Conservation (phyloP, 2,113 vertebrate genomes). For the Coreoperca whiteheadi region DNA sequence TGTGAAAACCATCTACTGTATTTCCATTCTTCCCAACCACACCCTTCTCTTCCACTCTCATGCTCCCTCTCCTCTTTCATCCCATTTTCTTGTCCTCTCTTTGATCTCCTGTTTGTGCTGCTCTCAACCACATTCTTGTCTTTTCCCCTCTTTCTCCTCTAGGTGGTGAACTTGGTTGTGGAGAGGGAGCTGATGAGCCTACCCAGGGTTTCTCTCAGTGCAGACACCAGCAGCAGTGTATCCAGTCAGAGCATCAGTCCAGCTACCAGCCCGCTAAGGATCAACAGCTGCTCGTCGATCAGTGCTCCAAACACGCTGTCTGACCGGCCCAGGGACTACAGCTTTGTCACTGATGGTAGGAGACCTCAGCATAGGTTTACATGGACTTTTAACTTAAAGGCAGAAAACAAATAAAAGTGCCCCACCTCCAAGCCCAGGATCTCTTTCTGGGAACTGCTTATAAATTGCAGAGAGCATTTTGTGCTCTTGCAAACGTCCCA, state of each 20-base stretch:
- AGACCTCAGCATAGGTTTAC: background rate
- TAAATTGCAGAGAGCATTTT: background rate
- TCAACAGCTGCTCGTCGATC: conserved; percentile 71
- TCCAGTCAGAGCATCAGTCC: conserved; percentile 42
- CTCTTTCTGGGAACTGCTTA: background rate
- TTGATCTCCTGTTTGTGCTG: background rate
- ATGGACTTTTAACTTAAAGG: background rate
- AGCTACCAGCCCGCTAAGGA: conserved; percentile 48
- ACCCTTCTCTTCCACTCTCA: no score
- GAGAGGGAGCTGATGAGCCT: conserved; percentile 78
- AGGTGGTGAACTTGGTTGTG: conserved; percentile 87
- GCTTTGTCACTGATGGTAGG: conserved; percentile 88
- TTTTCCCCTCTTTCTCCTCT: background rate
- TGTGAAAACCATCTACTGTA: background rate
- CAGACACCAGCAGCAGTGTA: conserved; percentile 47
- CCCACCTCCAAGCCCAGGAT: background rate
- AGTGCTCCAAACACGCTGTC: conserved; percentile 75
- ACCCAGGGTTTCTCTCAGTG: conserved; percentile 52
- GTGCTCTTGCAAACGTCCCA: conserved; percentile 1
- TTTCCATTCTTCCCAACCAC: background rate
- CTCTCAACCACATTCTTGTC: background rate
- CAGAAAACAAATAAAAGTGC: background rate
- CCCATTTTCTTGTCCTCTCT: background rate
- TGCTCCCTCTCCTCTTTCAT: background rate
- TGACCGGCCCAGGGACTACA: conserved; percentile 76